phyloP scores from a whole-genome alignment of 2,797 vertebrate genomes.

The Sebastes nivosus region DNA sequence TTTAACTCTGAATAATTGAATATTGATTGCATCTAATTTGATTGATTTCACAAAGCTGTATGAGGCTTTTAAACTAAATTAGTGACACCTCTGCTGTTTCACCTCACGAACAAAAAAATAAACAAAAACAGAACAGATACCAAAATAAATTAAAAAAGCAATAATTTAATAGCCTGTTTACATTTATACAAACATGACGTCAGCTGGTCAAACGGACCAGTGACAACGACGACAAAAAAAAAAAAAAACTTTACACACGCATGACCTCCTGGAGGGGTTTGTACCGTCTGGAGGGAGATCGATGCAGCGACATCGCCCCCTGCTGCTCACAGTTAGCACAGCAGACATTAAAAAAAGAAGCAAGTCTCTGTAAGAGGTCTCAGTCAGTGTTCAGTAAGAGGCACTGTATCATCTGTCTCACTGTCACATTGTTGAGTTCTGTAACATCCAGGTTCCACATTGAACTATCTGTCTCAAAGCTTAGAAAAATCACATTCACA shows the following conservation, averaged over 20 bases:
- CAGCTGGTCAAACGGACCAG: slow-evolving; percentile 42
- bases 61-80: background rate
- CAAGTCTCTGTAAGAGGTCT: background rate
- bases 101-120: background rate
- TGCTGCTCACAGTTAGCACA: slow-evolving; percentile 62
- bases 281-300: slow-evolving; percentile 69
- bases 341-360: slow-evolving; percentile 22
- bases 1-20: slow-evolving; percentile 40
- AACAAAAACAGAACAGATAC: background rate
- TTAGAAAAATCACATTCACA: slow-evolving; percentile 57
- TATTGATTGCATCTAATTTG: slow-evolving; percentile 42
- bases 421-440: background rate
- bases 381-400: slow-evolving; percentile 36
- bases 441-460: background rate
- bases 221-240: background rate
- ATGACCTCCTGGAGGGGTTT: slow-evolving; percentile 38
- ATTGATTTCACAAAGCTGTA: slow-evolving; percentile 10
- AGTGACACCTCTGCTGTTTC: slow-evolving; percentile 45
- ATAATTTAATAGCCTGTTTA: slow-evolving; percentile 82
- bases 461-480: background rate
- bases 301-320: slow-evolving; percentile 60
- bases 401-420: slow-evolving; percentile 27
- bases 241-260: slow-evolving; percentile 9
- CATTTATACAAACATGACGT: slow-evolving; percentile 71
- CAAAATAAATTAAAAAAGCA: slow-evolving; percentile 59